Base-by-base conservation (phyloP, 2,797 vertebrate genomes). In the Poeciliopsis infans region DNA sequence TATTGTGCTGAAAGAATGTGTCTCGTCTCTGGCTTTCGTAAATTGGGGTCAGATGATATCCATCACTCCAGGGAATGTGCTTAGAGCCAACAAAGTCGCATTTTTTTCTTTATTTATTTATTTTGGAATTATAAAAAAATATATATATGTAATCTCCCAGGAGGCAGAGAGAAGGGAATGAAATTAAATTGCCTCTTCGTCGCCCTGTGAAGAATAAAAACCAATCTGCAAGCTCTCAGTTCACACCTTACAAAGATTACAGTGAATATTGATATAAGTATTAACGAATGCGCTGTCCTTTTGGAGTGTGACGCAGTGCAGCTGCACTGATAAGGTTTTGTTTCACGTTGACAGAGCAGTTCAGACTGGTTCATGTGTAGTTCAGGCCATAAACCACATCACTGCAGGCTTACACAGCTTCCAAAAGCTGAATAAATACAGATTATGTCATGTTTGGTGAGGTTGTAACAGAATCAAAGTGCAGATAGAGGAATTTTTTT, bases 1-100 rank as follows among this genome's bases (percentile, higher is more conserved):
- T 84, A 88, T 84, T 82, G 88, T 82, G 87, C 77, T 53, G 59
- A 53, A 61, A 81, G 76, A 89, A 89, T 72, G 87, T 73, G 79
- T 90, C 89, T 90, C 88, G 82, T 82, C 86, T 55, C 73, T 76
- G 87, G 85, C 89, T 88, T 85, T 88, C 80, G 85, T 93, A 95
- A 94, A 95, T 95, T 95, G 95, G 89, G 94, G 94, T 95, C 93
- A 95, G 87, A 90, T 94, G 91, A 90, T 91, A 91, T 93, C 92
- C 91, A 93, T 92, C 91, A 89, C 89, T 84, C 88, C 85, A 88
- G 85, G 89, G 87, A 88, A 89, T 91, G 83, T 87, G 84, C 88
- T 91, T 87, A 88, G 87, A 86, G 89, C 91, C 91, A 85, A 91
- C 87, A 86, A 93, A 91, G 92, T 93, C 90, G n/a, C 89, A 92